Base-by-base conservation (phyloP, 2,888 invertebrate species). In the Campopleginae sp. region DNA sequence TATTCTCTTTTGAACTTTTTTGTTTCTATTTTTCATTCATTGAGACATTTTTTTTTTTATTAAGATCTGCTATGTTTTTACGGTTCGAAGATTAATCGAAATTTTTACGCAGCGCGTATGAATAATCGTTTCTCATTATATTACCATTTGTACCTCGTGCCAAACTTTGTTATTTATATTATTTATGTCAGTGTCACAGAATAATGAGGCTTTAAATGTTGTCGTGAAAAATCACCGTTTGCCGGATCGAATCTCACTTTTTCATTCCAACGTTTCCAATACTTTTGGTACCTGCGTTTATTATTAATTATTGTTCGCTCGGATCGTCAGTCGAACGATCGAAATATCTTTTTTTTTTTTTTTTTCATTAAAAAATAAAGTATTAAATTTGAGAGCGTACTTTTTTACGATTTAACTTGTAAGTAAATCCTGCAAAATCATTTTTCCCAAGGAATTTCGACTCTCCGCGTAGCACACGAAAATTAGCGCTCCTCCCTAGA, bases 41-140 rank as follows among this genome's bases (percentile, higher is more conserved):
- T n/a, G n/a, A n/a, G n/a, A n/a, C 7, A 51, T 51, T 17, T 17
- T 17, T 5, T 19, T 51, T 4, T 5, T 19, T 51, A 48, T 51
- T 7, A 8, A 19, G 23, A 23, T 66, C 23, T 10, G n/a, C n/a
- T 38, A 2, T 14, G 42, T 42, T 38, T 12, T 8, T 27, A 46
- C 65, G 17, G 31, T 33, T n/a, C 38, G 38, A 17, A 33, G 14
- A 14, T 14, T 7, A 58, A 19, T 10, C 14, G 8, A 54, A 58
- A 66, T 31, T 6, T 38, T 51, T 68, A 80, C 84, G 82, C 86
- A 48, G 82, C 44, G 72, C 84, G 82, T 78, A 23, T 48, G n/a
- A 23, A 58, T 14, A 44, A n/a, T 46, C 38, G 51, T 38, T 61
- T 7, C 77, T 44, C 38, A 38, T 38, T 38, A 38, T 38, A 74